Evolutionary conservation across 1,140 invertebrate species (phyloP).

Genomic region (Cecropterus lyciades): DNA sequence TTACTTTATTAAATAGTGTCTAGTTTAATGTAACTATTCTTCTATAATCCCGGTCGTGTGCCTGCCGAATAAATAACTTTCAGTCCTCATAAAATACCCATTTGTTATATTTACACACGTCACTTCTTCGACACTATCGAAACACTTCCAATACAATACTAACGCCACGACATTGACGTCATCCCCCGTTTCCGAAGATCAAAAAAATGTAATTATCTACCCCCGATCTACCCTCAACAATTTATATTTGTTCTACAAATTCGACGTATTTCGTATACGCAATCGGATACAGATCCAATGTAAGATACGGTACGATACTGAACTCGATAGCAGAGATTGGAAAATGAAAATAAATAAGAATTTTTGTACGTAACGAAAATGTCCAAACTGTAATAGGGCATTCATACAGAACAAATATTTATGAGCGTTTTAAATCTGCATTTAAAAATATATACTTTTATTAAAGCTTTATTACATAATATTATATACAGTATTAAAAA

Average conservation of each 20-base stretch:
- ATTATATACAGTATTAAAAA: too few species aligned
- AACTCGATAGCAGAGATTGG: not conserved
- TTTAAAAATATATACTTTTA: too few species aligned
- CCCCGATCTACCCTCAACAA: conserved; percentile 81
- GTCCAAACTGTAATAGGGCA: too few species aligned
- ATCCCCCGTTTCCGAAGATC: conserved; percentile 73
- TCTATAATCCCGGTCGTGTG: not conserved
- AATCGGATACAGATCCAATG: conserved; percentile 61
- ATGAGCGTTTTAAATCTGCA: too few species aligned
- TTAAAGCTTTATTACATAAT: too few species aligned
- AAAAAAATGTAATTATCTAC: conserved; percentile 84
- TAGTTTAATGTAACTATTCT: too few species aligned
- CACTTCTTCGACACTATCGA: conserved; percentile 77
- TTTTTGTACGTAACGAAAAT: not conserved
- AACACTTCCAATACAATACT: conserved; percentile 61
- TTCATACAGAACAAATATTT: too few species aligned
- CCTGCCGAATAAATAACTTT: conserved; percentile 7
- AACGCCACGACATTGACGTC: conserved; percentile 54
- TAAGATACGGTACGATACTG: conserved; percentile 34
- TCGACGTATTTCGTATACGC: conserved; percentile 77
- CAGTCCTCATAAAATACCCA: conserved; percentile 7
- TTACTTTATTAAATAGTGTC: too few species aligned
- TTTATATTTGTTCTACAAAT: conserved; percentile 84
- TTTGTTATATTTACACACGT: conserved; percentile 44
- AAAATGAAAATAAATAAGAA: not conserved